Conservation (phyloP, 1,140 invertebrate genomes). For the Oscheius sp. region DNA sequence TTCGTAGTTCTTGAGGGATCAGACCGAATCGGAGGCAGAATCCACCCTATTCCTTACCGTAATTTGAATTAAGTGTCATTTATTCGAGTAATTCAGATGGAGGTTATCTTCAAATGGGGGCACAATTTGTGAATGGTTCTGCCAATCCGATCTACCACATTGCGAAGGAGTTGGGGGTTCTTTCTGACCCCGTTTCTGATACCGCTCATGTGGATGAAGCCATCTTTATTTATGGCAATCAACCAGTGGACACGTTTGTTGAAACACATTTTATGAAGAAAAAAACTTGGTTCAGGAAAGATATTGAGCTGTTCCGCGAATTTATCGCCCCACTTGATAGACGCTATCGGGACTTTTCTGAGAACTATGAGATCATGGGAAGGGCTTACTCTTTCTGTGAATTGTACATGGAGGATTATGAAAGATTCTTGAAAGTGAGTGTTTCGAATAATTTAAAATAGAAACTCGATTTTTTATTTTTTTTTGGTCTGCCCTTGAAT, state of each 20-base stretch:
- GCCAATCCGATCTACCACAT: conserved; percentile 41
- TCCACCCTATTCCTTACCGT: conserved; percentile 53
- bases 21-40: conserved; percentile 63
- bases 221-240: conserved; percentile 35
- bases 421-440: conserved; percentile 15
- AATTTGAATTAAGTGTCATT: background rate
- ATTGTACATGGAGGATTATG: conserved; percentile 24
- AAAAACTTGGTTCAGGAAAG: conserved; percentile 8
- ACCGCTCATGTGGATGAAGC: conserved; percentile 31
- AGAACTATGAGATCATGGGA: conserved; percentile 15
- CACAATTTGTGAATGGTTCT: conserved; percentile 39
- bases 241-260: conserved; percentile 23
- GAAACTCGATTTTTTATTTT: background rate
- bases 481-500: too few species aligned
- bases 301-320: conserved; percentile 22
- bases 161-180: conserved; percentile 38
- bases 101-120: conserved; percentile 39
- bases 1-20: conserved; percentile 64
- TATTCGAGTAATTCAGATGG: conserved; percentile 16
- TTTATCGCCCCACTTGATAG: conserved; percentile 24
- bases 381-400: conserved; percentile 18
- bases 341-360: conserved; percentile 20
- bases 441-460: background rate
- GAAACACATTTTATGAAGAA: background rate
- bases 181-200: conserved; percentile 30